Conservation (phyloP, 2,797 vertebrate genomes). For the Sebastes minor region DNA sequence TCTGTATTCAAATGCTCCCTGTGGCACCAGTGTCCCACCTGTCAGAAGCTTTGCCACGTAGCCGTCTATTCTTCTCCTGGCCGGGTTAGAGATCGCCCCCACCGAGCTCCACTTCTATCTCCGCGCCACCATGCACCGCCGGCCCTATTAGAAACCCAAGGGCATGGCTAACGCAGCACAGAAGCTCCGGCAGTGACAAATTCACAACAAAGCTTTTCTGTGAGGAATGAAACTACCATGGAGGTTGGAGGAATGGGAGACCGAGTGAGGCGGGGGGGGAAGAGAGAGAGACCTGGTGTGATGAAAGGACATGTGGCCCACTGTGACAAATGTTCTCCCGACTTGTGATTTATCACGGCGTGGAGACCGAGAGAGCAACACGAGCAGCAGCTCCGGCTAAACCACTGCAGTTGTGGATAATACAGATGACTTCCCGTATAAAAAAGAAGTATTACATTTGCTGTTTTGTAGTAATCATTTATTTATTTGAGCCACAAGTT, state of each 20-base stretch:
- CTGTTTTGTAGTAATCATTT: not conserved
- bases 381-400: conserved; percentile 19
- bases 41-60: not conserved
- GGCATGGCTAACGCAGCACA: conserved; percentile 51
- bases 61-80: conserved; percentile 20
- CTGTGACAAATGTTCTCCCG: conserved; percentile 67
- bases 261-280: not conserved
- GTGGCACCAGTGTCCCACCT: conserved; percentile 1
- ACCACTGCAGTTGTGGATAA: conserved; percentile 14
- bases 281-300: conserved; percentile 42
- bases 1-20: conserved; percentile 20
- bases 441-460: not conserved
- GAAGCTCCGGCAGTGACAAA: conserved; percentile 53
- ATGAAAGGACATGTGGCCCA: conserved; percentile 66
- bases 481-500: not conserved
- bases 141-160: conserved; percentile 60
- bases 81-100: conserved; percentile 7
- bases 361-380: conserved; percentile 31
- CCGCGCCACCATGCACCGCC: conserved; percentile 12
- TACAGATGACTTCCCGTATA: conserved; percentile 23
- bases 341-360: conserved; percentile 69
- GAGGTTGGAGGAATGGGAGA: conserved; percentile 58
- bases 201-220: conserved; percentile 69
- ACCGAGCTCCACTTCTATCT: conserved; percentile 17
- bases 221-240: conserved; percentile 61